Evolutionary conservation across 1,140 invertebrate genomes (phyloP).

Genomic region (Ericerus pela): DNA sequence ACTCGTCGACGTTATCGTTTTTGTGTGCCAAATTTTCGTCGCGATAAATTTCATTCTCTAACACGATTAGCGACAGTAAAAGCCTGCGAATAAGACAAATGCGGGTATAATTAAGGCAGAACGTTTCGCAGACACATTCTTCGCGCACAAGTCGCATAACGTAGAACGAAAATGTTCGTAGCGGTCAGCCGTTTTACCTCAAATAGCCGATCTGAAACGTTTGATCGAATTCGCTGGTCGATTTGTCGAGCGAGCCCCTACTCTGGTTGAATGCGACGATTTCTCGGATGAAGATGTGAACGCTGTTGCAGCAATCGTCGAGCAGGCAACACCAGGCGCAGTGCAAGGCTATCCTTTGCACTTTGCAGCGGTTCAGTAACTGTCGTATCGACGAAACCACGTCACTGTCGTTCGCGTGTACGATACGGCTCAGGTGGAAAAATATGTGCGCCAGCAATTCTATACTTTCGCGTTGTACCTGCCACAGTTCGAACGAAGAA

Average conservation of each 20-base stretch:
- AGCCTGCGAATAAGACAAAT: conserved; percentile 32
- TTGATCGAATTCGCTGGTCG: conserved; percentile 46
- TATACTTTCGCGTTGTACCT: conserved; percentile 59
- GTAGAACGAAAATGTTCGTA: conserved; percentile 1
- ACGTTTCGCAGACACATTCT: neutral
- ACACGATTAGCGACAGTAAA: conserved; percentile 54
- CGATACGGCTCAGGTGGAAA: conserved; percentile 60
- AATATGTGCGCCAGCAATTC: conserved; percentile 65
- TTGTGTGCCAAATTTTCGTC: conserved; percentile 25
- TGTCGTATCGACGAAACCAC: conserved; percentile 71
- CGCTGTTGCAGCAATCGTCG: conserved; percentile 26
- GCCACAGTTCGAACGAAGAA: no score
- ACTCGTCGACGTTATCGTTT: conserved; percentile 18
- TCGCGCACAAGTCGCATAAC: neutral
- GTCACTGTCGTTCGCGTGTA: conserved; percentile 64
- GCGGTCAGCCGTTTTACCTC: conserved; percentile 37
- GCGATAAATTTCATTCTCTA: conserved; percentile 44
- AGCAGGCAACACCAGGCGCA: conserved; percentile 44
- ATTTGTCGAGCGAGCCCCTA: conserved; percentile 39
- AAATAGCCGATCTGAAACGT: conserved; percentile 62
- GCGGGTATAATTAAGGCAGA: conserved; percentile 20
- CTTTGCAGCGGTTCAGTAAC: conserved; percentile 62
- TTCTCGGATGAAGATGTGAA: conserved; percentile 59
- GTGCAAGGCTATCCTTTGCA: conserved; percentile 77
- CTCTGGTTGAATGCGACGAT: conserved; percentile 63